Conservation (phyloP, 2,797 vertebrate species). For the Pempheris klunzingeri region DNA sequence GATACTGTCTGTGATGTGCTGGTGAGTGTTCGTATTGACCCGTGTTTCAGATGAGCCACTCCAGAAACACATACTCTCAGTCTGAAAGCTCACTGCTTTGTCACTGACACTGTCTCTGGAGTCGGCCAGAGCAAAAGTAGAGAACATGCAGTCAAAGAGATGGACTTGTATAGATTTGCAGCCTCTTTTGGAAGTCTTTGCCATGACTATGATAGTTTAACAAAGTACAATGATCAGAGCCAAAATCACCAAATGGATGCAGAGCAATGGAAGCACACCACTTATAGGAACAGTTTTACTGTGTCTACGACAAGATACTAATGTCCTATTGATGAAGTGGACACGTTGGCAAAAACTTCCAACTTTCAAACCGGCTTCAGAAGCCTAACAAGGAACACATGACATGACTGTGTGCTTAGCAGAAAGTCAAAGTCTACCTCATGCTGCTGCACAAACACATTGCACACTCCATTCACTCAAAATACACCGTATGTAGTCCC, state of each 20-base stretch:
- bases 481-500: background rate
- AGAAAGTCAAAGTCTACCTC: background rate
- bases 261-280: constrained; percentile 12
- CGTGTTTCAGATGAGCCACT: constrained; percentile 71
- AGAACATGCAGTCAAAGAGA: constrained; percentile 55
- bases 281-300: constrained; percentile 1
- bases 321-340: constrained; percentile 43
- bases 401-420: background rate
- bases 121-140: constrained; percentile 54
- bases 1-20: constrained; percentile 71
- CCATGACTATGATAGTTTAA: constrained; percentile 32
- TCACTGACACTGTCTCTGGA: constrained; percentile 75
- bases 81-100: constrained; percentile 69
- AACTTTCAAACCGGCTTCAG: constrained; percentile 28
- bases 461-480: background rate
- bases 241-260: constrained; percentile 31
- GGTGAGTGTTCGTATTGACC: constrained; percentile 80
- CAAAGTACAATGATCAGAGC: constrained; percentile 29
- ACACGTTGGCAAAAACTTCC: too few relatives aligned
- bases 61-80: constrained; percentile 62
- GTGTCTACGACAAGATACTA: constrained; percentile 3
- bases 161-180: constrained; percentile 54
- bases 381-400: constrained; percentile 39
- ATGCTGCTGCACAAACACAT: background rate
- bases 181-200: constrained; percentile 42